Evolutionary conservation across 2,797 vertebrate genomes (phyloP), one percentile per base, ranked within the genome.

Genomic region (Cynodonichthys magdalenae): DNA sequence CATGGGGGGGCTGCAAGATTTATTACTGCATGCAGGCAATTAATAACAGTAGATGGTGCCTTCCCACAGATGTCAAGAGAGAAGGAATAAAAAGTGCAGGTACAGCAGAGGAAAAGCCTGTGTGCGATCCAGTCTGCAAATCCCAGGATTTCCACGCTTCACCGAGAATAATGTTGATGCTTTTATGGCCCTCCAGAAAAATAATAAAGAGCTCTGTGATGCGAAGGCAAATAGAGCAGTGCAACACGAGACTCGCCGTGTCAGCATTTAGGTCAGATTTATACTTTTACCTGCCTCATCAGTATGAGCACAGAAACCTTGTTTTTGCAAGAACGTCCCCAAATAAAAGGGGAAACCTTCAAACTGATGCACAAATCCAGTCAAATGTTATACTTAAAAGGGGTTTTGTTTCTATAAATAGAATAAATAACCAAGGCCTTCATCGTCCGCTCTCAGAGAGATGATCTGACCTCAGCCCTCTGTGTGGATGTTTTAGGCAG

Each of bases 1-100:
- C 80, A 54, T 66, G 83, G 86, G 24, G 24, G 89, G 85, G 56
- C 76, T 55, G n/a, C 24, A 87, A 92, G 89, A 92, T 92, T 87
- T 90, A 93, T 93, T 86, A 90, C 91, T 79, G 79, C 85, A 81
- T 46, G 59, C 74, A 69, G 83, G 80, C 86, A 92, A 93, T 93
- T 93, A 92, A 92, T 92, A 92, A 91, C 71, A 85, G 83, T 83
- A 80, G 67, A 72, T 45, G 65, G 81, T 81, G 79, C 81, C 66
- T 86, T 84, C 74, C 61, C 84, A 83, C 76, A 74, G 78, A 86
- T 74, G 86, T 87, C 83, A 88, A 83, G 63, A 74, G 83, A 76
- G 72, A 70, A 80, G 79, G 29, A 61, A 86, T 81, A 84, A 90
- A 92, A 91, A 89, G 69, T 92, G 88, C 90, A 91, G 81, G 85